Percentiles rank a stretch among this genome's conserved stretches.
phyloP scores from a whole-genome alignment of 2,113 vertebrate genomes.

The Pseudorectes ferrugineus region DNA sequence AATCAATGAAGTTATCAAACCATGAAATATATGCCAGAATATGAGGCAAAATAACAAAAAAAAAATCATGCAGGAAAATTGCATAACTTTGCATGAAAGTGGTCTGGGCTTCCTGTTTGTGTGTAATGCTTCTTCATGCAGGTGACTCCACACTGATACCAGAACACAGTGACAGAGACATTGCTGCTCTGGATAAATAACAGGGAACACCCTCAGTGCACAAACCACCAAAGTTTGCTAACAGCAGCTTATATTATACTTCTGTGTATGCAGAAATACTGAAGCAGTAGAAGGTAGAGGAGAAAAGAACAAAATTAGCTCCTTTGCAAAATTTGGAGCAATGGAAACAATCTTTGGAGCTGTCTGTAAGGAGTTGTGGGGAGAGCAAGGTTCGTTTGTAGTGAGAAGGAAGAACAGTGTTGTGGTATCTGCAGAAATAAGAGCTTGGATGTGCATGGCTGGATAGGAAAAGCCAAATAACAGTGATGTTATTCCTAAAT shows the following conservation, averaged over 20 bases:
- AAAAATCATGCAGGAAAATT: not conserved
- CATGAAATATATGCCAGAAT: not conserved
- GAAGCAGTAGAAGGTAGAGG: not conserved
- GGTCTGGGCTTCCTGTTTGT: not conserved
- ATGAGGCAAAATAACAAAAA: not conserved
- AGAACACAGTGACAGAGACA: not conserved
- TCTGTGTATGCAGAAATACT: not conserved
- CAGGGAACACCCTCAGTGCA: not conserved
- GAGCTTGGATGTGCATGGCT: not conserved
- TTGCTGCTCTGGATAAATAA: not conserved
- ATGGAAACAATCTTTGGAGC: not conserved
- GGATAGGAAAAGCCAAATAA: not conserved
- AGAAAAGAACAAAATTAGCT: not conserved
- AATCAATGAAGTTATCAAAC: not conserved
- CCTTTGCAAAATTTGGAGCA: not conserved
- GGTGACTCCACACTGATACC: not conserved
- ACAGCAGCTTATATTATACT: accelerated
- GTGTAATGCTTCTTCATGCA: not conserved
- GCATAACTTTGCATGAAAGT: not conserved
- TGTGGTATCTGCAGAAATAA: not conserved
- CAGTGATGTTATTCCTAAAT: not conserved
- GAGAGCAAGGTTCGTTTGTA: not conserved
- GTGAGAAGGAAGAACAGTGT: not conserved
- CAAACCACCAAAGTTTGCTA: not conserved
- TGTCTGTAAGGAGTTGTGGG: not conserved